Percentiles rank a stretch among this genome's conserved stretches.
Evolutionary conservation across 2,888 invertebrate genomes (phyloP).

Genomic region (Erpobdella octoculata): DNA sequence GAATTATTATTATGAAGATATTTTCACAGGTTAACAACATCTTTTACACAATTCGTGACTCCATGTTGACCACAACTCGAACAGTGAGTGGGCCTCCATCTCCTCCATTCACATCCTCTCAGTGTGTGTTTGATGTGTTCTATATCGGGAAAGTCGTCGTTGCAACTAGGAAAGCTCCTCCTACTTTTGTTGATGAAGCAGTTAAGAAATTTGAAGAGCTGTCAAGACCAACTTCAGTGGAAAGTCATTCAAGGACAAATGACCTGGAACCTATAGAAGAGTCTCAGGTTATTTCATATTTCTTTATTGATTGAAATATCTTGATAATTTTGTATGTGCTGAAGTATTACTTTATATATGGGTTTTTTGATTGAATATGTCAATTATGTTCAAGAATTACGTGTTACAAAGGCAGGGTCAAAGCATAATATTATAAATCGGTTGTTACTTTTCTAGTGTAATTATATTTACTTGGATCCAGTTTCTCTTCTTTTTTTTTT

Average conservation of each 20-base stretch:
- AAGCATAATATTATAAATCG: too few relatives aligned
- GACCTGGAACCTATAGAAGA: not conserved
- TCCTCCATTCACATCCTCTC: not conserved
- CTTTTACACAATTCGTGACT: slow-evolving; percentile 27
- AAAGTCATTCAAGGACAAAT: slow-evolving; percentile 51
- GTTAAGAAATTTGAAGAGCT: slow-evolving; percentile 72
- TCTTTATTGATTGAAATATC: too few relatives aligned
- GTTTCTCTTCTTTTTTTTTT: too few relatives aligned
- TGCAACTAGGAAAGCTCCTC: slow-evolving; percentile 75
- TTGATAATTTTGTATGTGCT: too few relatives aligned
- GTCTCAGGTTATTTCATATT: not conserved
- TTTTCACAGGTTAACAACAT: slow-evolving; percentile 27
- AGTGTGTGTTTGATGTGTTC: slow-evolving; percentile 60
- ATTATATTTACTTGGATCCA: too few relatives aligned
- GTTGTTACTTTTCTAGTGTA: too few relatives aligned
- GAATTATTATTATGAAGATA: not conserved
- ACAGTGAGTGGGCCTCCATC: not conserved
- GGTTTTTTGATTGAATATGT: too few relatives aligned
- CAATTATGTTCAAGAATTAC: too few relatives aligned
- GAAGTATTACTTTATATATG: too few relatives aligned
- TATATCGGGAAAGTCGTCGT: slow-evolving; percentile 85
- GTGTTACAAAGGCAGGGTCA: too few relatives aligned
- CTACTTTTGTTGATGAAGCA: slow-evolving; percentile 82
- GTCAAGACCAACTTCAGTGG: slow-evolving; percentile 60
- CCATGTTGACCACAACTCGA: slow-evolving; percentile 20